These are phyloP conservation scores for Chironomus tentans DNA, from an alignment of 2,888 invertebrate genomes.

Conservation along the genomic window DNA sequence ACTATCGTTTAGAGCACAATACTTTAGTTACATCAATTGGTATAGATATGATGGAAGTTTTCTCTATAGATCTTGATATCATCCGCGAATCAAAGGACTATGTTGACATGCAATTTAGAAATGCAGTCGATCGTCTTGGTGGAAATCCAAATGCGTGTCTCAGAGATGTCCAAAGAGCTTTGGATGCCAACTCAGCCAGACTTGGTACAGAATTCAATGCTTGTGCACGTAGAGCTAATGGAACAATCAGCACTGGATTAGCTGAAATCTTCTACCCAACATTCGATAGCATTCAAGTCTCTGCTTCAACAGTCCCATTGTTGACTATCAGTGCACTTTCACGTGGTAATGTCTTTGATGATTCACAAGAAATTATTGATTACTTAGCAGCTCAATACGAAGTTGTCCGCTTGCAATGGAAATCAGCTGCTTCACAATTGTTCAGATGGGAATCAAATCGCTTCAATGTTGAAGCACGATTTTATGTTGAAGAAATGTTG, in stretches of 20 bases:
- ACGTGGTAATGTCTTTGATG: conserved; percentile 19
- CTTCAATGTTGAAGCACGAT: conserved; percentile 3
- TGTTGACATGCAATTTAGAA: neutral
- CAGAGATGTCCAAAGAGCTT: neutral
- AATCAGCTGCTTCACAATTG: conserved; percentile 8
- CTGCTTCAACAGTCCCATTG: neutral
- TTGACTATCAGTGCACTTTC: neutral
- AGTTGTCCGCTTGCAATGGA: neutral
- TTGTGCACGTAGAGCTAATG: conserved; percentile 6
- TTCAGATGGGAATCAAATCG: conserved; percentile 14
- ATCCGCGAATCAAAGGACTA: neutral
- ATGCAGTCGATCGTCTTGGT: neutral
- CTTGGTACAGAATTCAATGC: neutral
- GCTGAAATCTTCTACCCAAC: conserved; percentile 17
- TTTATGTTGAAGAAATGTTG: conserved; percentile 13
- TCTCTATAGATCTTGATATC: neutral
- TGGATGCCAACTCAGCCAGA: neutral
- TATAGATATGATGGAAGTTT: neutral
- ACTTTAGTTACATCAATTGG: neutral
- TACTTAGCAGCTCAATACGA: conserved; percentile 1
- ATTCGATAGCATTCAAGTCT: neutral
- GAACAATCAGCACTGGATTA: neutral
- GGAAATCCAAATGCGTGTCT: conserved; percentile 2
- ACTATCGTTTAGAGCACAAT: conserved; percentile 5
- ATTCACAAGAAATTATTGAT: conserved; percentile 10